Evolutionary conservation across 2,797 vertebrate species (phyloP), one percentile per base, ranked within the genome.

Genomic region (Paguma larvata): DNA sequence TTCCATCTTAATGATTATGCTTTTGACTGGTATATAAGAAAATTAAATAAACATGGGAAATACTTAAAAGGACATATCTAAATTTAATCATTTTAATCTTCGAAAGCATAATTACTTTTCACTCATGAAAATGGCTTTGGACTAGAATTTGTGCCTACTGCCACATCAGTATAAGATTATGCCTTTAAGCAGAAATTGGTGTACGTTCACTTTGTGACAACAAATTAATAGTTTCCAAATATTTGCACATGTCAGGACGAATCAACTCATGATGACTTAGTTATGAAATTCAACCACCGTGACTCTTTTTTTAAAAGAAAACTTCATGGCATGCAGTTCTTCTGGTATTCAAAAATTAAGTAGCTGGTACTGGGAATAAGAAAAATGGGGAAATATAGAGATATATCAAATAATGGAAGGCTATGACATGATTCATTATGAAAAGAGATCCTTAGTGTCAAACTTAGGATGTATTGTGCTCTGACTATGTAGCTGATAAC

Each of bases 271-370:
- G 11, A 18, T 93, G 32, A 82, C 67, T 70, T 34, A 18, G 21
- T 59, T 77, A 75, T 75, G 38, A 91, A 85, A 94, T 85, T 70
- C 21, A 92, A 84, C 15, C 59, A 88, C 9, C 89, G n/a, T 46
- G 15, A 84, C 23, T 86, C 65, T 82, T 78, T 89, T 89, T 63
- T 80, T 79, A 56, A 56, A 93, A 89, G 44, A 91, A 86, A 46
- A 67, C 3, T 18, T 41, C 38, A 73, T 38, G 53, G 13, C 44
- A 91, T 84, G 53, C 2, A 56, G 46, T 94, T 96, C 65, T 82
- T 96, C 91, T 70, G 67, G 48, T 80, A 93, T 59, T 48, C 62
- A 94, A 51, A 79, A 86, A 77, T 38, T 75, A 85, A 96, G 63
- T 63, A 44, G 27, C 46, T 75, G 6, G 46, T 87, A 1, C 73